A percentile compares a stretch with the other conserved stretches of the same genome.
Evolutionary conservation across 2,113 vertebrate genomes (phyloP).

Genomic region (Pardalotus punctatus): DNA sequence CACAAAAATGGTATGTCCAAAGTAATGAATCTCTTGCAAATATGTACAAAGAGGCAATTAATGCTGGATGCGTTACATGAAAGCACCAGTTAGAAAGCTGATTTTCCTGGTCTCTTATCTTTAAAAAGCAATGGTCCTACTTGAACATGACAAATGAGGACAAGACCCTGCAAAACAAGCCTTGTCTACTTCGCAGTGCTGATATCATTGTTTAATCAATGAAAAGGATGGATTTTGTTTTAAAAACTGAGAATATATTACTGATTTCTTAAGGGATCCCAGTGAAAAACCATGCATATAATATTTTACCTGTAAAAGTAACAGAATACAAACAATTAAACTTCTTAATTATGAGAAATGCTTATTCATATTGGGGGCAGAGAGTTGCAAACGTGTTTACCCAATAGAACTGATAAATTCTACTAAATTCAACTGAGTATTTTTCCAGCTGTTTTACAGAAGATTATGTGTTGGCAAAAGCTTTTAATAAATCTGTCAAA

Average conservation of each 20-base stretch:
- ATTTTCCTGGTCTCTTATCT: conserved; percentile 39
- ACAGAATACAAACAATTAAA: background rate
- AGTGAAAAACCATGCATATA: background rate
- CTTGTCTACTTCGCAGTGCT: background rate
- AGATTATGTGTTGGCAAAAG: background rate
- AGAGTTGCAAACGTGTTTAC: background rate
- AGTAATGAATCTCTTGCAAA: background rate
- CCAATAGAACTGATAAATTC: background rate
- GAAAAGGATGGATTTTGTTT: background rate
- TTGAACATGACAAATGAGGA: background rate
- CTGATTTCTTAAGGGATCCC: background rate
- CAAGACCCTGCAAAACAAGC: background rate
- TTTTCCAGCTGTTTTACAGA: background rate
- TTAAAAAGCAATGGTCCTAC: conserved; percentile 1
- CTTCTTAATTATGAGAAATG: background rate
- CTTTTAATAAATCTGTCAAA: background rate
- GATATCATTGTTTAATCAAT: background rate
- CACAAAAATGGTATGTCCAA: background rate
- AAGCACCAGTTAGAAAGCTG: background rate
- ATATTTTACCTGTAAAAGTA: background rate
- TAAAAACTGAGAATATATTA: background rate
- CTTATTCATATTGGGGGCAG: background rate
- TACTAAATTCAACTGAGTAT: background rate
- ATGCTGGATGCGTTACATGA: background rate
- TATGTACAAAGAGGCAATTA: background rate